phyloP scores from a whole-genome alignment of 1,140 invertebrate species.

The Dendroctonus ponderosae region DNA sequence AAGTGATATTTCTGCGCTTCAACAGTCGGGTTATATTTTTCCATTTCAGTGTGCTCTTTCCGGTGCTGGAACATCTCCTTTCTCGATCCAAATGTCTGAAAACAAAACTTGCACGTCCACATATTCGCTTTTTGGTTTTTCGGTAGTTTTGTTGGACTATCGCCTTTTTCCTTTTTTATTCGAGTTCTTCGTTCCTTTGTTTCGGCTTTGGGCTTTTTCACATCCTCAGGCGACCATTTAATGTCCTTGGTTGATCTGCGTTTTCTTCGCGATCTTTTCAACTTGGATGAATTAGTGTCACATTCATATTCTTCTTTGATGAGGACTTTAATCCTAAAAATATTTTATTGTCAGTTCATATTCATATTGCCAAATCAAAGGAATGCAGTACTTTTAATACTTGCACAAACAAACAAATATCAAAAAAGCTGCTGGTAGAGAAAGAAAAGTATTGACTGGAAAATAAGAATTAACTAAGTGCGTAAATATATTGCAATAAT shows the following conservation, averaged over 20 bases:
- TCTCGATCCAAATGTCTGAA: constrained; percentile 34
- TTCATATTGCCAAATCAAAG: too few species aligned
- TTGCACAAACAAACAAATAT: too few species aligned
- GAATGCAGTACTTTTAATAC: too few species aligned
- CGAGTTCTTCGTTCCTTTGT: constrained; percentile 11
- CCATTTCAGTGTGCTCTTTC: constrained; percentile 30
- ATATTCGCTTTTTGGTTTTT: constrained; percentile 37
- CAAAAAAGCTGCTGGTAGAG: too few species aligned
- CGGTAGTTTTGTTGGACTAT: constrained; percentile 23
- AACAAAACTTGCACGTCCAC: constrained; percentile 42
- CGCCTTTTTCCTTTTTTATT: constrained; percentile 25
- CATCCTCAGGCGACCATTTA: constrained; percentile 1
- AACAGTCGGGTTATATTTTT: constrained; percentile 2
- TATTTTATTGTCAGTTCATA: too few species aligned
- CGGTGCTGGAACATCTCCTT: constrained; percentile 38
- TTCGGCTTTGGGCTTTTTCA: constrained; percentile 1
- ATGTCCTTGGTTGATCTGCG: constrained; percentile 4
- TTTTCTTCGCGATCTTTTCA: constrained; percentile 5
- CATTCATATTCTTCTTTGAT: constrained; percentile 14
- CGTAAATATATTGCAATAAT: too few species aligned
- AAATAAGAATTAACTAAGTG: too few species aligned
- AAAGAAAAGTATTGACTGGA: too few species aligned
- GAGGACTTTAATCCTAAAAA: constrained; percentile 12
- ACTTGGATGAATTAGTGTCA: constrained; percentile 1
- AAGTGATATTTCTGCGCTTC: constrained; percentile 35